Base-by-base conservation (phyloP, 1,140 invertebrate species). In the Drosophila chauvacae region DNA sequence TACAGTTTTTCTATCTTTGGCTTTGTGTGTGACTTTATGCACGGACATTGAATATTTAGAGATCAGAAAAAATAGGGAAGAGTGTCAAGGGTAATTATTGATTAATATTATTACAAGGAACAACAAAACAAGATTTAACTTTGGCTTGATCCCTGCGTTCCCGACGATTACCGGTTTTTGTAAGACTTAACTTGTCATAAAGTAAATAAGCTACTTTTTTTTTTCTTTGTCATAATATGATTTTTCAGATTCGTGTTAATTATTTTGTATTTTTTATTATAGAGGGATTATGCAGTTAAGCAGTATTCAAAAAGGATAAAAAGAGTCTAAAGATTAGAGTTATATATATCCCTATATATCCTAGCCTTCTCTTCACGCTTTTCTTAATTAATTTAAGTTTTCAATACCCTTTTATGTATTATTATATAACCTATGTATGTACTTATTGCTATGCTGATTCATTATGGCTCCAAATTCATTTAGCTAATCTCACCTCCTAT, bases 41-140 rank as follows among this genome's bases (percentile, higher is more conserved):
- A 30, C 28, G 18, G 28, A 57, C 41, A 78, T 78, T 73, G 62
- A 59, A 53, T 77, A 53, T 70, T 70, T 44, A 14, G 30, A 7
- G 28, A 50, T 33, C 16, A 20, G 33, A n/a, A 47, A 37, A 70
- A 48, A 44, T 13, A 30, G 41, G 23, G 16, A 10, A n/a, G 4
- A 20, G 50, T 48, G 64, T 48, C 68, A 71, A 71, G 68, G 64
- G 26, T 70, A 26, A 71, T 47, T 56, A 71, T 69, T 39, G 62
- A 65, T 50, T 68, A 26, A 33, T 30, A 33, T 20, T 50, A 48
- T 50, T 50, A 33, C 39, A 28, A 28, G 20, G 11, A 14, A 42
- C 10, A 61, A 64, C 60, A 64, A 64, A 64, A 42, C 28, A 42
- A 30, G 30, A 5, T 35, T 65, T 61, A 65, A 61, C 23, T 45